Conservation (phyloP, 2,888 invertebrate genomes). For the Leptopilina myrica region DNA sequence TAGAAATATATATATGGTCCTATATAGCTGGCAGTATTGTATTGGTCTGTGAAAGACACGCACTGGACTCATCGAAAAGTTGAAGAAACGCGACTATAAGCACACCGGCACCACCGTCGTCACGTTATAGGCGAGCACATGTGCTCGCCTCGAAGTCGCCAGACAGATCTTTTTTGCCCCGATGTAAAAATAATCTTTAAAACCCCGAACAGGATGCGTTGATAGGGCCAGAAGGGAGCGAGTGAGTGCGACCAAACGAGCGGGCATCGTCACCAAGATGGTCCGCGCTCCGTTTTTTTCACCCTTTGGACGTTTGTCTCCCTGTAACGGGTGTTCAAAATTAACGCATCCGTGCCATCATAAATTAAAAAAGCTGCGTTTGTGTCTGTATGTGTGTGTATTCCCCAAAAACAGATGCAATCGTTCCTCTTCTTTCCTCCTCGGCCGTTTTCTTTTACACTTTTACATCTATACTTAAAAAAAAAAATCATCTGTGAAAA, state of each 20-base stretch:
- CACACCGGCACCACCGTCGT: conserved; percentile 23
- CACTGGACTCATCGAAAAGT: conserved; percentile 51
- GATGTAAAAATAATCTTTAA: conserved; percentile 77
- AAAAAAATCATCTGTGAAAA: too few species aligned
- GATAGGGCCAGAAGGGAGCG: conserved; percentile 62
- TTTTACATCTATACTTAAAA: too few species aligned
- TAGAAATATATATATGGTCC: too few species aligned
- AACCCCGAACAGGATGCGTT: conserved; percentile 76
- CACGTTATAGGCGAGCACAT: conserved; percentile 61
- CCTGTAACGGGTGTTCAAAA: conserved; percentile 74
- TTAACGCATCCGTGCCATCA: conserved; percentile 62
- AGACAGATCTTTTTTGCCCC: conserved; percentile 76
- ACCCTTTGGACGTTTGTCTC: conserved; percentile 73
- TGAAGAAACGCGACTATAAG: conserved; percentile 39
- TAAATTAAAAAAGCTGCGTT: conserved; percentile 44
- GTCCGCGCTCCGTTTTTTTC: conserved; percentile 69
- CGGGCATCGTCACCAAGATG: conserved; percentile 73
- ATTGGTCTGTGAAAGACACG: conserved; percentile 44
- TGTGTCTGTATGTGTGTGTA: conserved; percentile 39
- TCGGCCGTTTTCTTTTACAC: too few species aligned
- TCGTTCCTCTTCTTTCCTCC: too few species aligned
- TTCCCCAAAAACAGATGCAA: conserved; percentile 27
- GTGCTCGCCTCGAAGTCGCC: conserved; percentile 73
- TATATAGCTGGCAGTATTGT: too few species aligned
- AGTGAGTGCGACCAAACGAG: conserved; percentile 54